Evolutionary conservation across 2,888 invertebrate genomes (phyloP), one percentile per base, ranked within the genome.

Genomic region (Drosophila sordidula): DNA sequence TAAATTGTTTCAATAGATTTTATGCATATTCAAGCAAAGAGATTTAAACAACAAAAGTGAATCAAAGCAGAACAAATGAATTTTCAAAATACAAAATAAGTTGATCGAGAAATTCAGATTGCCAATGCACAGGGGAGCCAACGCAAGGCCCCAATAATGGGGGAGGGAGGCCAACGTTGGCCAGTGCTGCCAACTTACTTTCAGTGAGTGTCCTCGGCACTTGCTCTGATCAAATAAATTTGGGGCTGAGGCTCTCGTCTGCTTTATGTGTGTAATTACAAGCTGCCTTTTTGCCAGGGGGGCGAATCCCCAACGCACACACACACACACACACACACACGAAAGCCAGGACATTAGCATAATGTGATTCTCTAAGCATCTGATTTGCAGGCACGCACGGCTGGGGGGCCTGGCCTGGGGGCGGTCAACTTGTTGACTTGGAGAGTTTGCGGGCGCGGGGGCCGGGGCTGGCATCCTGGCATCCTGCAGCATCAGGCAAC

Each of bases 381-480:
- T 85, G 80, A 83, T 83, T 82, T 80, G 75, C 79, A 64, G 71
- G 47, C 78, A 72, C 32, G 8, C 22, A 14, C 58, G 51, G 0
- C 18, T 18, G 18, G 34, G 12, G 34, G 0, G 44, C 44, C 54
- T 42, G 51, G 70, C 69, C 52, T 50, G 51, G 54, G 77, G 67
- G 67, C 63, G 75, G 75, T 77, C 83, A 85, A 82, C 82, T 85
- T 83, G 83, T 83, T 83, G 83, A 85, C 86, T 83, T 78, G 63
- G 46, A 59, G 22, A 29, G 52, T 36, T 14, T 6, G 22, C 34
- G 39, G 64, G 8, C 25, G 29, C 3, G n/a, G 14, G 25, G 1
- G 22, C 6, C 14, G 29, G 6, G 4, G 9, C n/a, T 14, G 32
- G 45, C 49, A 68, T 44, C 50, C 61, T 58, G 46, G 9, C 69